Conservation (phyloP, 2,113 vertebrate genomes). For the Petaurus breviceps region DNA sequence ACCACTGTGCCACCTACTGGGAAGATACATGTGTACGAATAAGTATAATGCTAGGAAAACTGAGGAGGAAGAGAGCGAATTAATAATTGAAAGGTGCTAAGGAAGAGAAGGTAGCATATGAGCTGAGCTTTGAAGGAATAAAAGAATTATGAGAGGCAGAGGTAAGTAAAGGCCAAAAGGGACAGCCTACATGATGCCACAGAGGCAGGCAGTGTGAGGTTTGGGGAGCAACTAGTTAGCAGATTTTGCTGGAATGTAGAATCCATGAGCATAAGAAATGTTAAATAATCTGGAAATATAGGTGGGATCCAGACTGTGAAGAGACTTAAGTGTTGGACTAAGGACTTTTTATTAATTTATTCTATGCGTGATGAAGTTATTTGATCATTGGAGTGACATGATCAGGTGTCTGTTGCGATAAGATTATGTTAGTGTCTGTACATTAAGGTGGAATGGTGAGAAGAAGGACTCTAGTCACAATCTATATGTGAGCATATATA, state of each 20-base stretch:
- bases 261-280: too few relatives aligned
- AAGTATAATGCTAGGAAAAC: not conserved
- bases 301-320: not conserved
- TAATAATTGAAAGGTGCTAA: not conserved
- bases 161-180: not conserved
- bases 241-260: too few relatives aligned
- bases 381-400: not conserved
- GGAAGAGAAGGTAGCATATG: not conserved
- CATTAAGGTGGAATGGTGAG: not conserved
- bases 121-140: not conserved
- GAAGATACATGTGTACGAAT: not conserved
- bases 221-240: too few relatives aligned
- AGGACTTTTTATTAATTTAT: not conserved
- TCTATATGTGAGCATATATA: too few relatives aligned
- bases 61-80: not conserved
- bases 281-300: too few relatives aligned
- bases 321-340: not conserved
- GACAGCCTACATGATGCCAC: too few relatives aligned
- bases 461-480: too few relatives aligned
- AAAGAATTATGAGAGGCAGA: not conserved
- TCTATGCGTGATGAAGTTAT: not conserved
- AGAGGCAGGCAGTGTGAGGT: too few relatives aligned
- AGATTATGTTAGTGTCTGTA: not conserved
- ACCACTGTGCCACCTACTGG: too few relatives aligned
- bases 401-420: not conserved